Evolutionary conservation across 2,113 vertebrate genomes (phyloP).

Genomic region (Ivindomyrus marchei): DNA sequence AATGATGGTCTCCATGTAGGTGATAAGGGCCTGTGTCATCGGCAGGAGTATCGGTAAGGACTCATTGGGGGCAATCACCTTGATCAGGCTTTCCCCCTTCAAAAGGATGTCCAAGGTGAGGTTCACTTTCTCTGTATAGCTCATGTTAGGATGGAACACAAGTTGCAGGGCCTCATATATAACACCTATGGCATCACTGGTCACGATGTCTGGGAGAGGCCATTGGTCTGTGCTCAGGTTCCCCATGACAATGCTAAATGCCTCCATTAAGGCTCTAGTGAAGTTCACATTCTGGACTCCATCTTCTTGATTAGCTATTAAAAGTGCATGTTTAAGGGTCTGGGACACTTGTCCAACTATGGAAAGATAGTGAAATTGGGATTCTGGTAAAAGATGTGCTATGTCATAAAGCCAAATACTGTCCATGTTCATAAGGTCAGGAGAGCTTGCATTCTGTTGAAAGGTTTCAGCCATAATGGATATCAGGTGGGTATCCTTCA

Average conservation of each 20-base stretch:
- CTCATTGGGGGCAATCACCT: constrained; percentile 23
- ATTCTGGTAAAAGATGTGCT: constrained; percentile 27
- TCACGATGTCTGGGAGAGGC: constrained; percentile 19
- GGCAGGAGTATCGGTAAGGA: constrained; percentile 35
- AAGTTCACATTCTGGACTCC: constrained; percentile 48
- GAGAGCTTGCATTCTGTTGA: constrained; percentile 40
- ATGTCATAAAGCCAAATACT: constrained; percentile 38
- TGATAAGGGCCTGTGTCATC: constrained; percentile 29
- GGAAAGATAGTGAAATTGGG: constrained; percentile 38
- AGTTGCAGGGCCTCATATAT: constrained; percentile 41
- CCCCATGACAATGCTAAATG: constrained; percentile 31
- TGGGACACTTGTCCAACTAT: constrained; percentile 38
- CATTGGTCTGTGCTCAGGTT: neutral
- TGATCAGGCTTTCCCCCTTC: constrained; percentile 34
- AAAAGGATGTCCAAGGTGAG: constrained; percentile 37
- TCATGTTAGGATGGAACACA: constrained; percentile 38
- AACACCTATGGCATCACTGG: constrained; percentile 39
- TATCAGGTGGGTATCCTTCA: constrained; percentile 41
- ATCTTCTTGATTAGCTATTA: constrained; percentile 35
- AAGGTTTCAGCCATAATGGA: constrained; percentile 39
- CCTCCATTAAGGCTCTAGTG: constrained; percentile 34
- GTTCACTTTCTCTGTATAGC: constrained; percentile 35
- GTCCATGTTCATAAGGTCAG: constrained; percentile 31
- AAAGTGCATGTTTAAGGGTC: constrained; percentile 44
- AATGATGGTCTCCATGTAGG: constrained; percentile 46